Evolutionary conservation across 2,113 vertebrate species (phyloP), one percentile per base, ranked within the genome.

Genomic region (Myanophis thanlyinensis): DNA sequence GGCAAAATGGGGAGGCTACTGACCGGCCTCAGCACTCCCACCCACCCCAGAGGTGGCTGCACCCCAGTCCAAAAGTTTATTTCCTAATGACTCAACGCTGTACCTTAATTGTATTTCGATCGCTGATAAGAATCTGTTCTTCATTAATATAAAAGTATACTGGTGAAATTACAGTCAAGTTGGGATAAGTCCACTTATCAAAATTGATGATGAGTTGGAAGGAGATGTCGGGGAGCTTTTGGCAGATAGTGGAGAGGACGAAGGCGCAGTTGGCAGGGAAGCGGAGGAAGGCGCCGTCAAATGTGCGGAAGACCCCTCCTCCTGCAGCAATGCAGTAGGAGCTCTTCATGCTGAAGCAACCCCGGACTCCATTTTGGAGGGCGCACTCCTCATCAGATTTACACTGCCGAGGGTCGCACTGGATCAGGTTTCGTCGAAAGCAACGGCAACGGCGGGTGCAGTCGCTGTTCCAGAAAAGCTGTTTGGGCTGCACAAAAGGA

Each of bases 161-260:
- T 0, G 99, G 99, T 0, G 99, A 99, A 94, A 99, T 99, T 96
- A 99, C 93, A 93, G 99, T 99, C 97, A 99, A 98, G 97, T 99
- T 99, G 93, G 99, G 99, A 0, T 98, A 98, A 90, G 98, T 99
- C 99, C 99, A 99, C 95, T 99, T 99, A 95, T 99, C 99, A 1
- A 99, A 99, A 97, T 99, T 99, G 94, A 99, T 99, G 93, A 99
- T 99, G 94, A 99, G 98, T 97, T 99, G 99, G 97, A 99, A 99
- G 95, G 99, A 99, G 96, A 99, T 98, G 96, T 99, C 99, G 0
- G 99, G 99, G 94, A 99, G 98, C 94, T 99, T 99, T 96, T 99
- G 99, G 96, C 99, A 99, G 97, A 99, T 99, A 44, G 99, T 99
- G 95, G 99, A 99, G 48, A 99, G 97, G 92, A 99, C 99, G 1